Conservation (phyloP, 2,797 vertebrate genomes). For the Limosa lapponica region DNA sequence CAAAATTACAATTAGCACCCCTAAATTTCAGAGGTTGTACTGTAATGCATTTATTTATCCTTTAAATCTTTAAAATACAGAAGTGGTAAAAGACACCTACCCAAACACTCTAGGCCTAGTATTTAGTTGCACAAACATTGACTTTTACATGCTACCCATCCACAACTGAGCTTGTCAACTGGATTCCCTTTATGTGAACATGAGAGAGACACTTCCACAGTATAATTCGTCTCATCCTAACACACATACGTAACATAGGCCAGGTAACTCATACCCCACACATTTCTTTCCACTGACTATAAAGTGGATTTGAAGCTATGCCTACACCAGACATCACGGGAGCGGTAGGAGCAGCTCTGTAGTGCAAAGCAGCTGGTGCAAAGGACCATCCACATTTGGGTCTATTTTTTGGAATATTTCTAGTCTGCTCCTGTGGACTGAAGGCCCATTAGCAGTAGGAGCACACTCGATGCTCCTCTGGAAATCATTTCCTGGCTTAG, state of each 20-base stretch:
- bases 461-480: background rate
- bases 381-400: background rate
- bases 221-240: background rate
- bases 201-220: background rate
- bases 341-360: background rate
- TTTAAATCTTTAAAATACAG: background rate
- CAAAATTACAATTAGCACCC: background rate
- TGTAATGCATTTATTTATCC: background rate
- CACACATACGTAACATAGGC: background rate
- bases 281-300: background rate
- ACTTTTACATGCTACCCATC: background rate
- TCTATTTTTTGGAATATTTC: background rate
- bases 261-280: background rate
- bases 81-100: background rate
- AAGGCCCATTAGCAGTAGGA: background rate
- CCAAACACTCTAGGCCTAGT: background rate
- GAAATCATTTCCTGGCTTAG: background rate
- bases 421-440: background rate
- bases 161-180: background rate
- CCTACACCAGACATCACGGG: background rate
- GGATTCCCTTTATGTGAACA: background rate
- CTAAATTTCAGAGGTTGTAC: background rate
- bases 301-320: background rate
- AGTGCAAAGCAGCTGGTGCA: background rate
- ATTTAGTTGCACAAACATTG: background rate